Evolutionary conservation across 2,797 vertebrate genomes (phyloP), one percentile per base, ranked within the genome.

Genomic region (Eurystomus glaucurus): DNA sequence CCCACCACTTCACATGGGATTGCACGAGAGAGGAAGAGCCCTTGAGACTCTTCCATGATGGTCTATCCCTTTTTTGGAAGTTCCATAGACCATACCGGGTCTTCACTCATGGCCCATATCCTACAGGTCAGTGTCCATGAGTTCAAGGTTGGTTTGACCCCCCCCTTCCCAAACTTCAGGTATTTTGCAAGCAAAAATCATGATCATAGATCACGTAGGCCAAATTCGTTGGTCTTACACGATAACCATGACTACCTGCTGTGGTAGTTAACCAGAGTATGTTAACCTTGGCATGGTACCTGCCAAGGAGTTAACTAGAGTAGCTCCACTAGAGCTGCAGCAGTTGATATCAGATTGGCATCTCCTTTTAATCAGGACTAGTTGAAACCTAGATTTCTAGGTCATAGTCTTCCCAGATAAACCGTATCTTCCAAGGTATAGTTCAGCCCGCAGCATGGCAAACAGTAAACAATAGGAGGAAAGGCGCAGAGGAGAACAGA

Each of bases 341-440:
- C 50, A 45, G 15, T 22, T 21, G 35, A 35, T 75, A 31, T 3
- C 12, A 6, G 28, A 23, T 60, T 45, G 51, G 11, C 19, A 35
- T 22, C 33, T 52, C 10, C 2, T 74, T 62, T 29, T 55, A 41
- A 68, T 35, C 21, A 75, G 14, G 13, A 33, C 10, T 39, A 28
- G 17, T 14, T 1, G 35, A 79, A 81, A 94, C 3, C 1, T 6
- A 43, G 3, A 15, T 68, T 88, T 76, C 25, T 52, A 82, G 57
- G 19, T 51, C 8, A 4, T 19, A 14, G 1, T 20, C 19, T 82
- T 48, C 43, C 20, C 28, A 61, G 45, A 39, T 9, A 12, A 88
- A 25, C 3, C 5, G 0, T 6, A 10, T 16, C 20, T 89, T 74
- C 31, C 22, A 54, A n/a, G 16, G n/a, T 4, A 7, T 0, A 19